These are phyloP conservation scores for Fragum sueziense DNA, from an alignment of 2,888 invertebrate species.

Conservation along the genomic window DNA sequence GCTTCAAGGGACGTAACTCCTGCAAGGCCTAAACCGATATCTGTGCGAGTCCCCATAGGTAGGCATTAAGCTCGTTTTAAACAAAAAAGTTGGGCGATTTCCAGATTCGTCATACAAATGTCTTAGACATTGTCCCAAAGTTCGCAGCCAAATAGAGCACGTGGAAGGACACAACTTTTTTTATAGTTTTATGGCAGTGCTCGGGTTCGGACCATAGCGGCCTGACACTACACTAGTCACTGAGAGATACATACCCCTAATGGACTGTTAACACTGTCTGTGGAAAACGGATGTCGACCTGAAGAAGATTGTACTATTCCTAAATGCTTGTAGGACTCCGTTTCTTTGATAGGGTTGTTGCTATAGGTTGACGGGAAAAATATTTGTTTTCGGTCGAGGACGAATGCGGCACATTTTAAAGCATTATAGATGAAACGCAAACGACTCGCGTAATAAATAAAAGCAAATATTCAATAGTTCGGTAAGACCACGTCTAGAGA, in stretches of 20 bases:
- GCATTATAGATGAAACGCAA: conserved; percentile 30
- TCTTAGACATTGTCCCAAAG: background rate
- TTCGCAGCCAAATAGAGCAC: background rate
- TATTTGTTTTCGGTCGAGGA: background rate
- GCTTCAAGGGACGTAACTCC: no score
- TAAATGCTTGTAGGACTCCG: conserved; percentile 4
- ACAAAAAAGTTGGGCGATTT: background rate
- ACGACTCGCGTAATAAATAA: background rate
- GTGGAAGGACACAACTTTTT: background rate
- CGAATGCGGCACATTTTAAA: conserved; percentile 18
- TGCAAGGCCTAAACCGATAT: no score
- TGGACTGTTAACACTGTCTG: background rate
- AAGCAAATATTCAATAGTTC: conserved; percentile 11
- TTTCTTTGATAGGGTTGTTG: background rate
- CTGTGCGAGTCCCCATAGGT: no score
- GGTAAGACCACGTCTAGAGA: background rate
- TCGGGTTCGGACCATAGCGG: background rate
- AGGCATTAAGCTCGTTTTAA: no score
- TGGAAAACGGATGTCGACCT: background rate
- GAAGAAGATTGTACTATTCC: background rate
- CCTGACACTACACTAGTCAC: background rate
- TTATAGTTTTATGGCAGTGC: background rate
- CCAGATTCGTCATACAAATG: background rate
- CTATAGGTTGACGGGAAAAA: background rate
- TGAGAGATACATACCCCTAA: background rate